Evolutionary conservation across 2,113 vertebrate genomes (phyloP), one percentile per base, ranked within the genome.

Genomic region (Seriola aureovittata): DNA sequence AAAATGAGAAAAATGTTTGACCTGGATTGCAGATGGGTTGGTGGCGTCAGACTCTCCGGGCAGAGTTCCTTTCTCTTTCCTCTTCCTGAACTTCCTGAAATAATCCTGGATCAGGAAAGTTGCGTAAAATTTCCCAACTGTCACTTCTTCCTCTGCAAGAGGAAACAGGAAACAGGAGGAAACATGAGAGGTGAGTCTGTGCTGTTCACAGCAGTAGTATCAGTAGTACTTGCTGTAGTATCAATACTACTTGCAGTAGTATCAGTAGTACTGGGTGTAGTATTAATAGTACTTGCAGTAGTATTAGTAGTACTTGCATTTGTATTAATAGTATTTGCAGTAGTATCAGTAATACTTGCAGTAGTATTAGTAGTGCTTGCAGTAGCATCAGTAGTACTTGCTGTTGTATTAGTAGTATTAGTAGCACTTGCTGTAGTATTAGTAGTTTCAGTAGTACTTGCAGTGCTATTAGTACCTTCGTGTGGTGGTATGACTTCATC

Each of bases 21-120:
- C 94, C 94, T 95, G 93, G 3, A 95, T n/a, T 3, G 93, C 94
- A 64, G 94, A 94, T 0, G 91, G 86, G 85, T 95, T 96, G 57
- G 92, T 71, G 17, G 55, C 19, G 25, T 94, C 93, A 0, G 87
- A 54, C 60, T 95, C 95, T 44, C 88, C 93, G 0, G 89, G 68
- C 52, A 95, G 85, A 23, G 94, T 93, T 50, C 92, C 94, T 12
- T 80, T 92, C 91, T 98, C 97, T 80, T 99, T 98, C 73, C 97
- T 97, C 83, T 98, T 99, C 80, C 98, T 96, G 91, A 99, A 99
- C 94, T 99, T 99, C 77, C 97, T 95, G 93, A 99, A 99, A 75
- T 99, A 97, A 82, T 99, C 98, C 92, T 99, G 98, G 89, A 99
- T 99, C 82, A 99, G 95, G 94, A 99, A 99, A 0, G 97, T 99